Evolutionary conservation across 2,797 vertebrate genomes (phyloP).

Genomic region (Calcarius lapponicus): DNA sequence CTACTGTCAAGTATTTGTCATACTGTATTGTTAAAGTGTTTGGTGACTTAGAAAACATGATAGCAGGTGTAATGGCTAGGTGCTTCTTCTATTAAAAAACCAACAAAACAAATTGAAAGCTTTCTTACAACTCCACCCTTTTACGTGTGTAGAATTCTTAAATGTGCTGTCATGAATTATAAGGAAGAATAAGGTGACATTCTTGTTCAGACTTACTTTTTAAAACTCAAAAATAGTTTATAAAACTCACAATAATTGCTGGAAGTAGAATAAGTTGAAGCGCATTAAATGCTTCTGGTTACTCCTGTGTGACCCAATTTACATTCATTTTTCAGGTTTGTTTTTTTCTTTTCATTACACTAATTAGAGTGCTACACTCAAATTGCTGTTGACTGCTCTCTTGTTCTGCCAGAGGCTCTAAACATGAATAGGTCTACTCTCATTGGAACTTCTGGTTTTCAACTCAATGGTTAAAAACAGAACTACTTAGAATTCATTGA

Average conservation of each 20-base stretch:
- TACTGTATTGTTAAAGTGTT: background rate
- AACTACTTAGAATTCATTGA: background rate
- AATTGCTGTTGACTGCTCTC: conserved; percentile 21
- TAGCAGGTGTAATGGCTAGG: background rate
- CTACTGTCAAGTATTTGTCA: background rate
- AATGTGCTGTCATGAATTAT: background rate
- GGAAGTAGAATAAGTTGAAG: background rate
- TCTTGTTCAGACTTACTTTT: background rate
- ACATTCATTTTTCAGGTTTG: conserved; percentile 27
- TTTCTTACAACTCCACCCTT: background rate
- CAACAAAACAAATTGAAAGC: background rate
- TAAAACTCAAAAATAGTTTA: background rate
- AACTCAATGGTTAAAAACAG: background rate
- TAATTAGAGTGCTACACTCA: conserved; percentile 47
- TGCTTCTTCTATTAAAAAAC: background rate
- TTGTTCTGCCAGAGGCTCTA: conserved; percentile 18
- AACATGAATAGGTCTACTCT: background rate
- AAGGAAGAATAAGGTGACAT: background rate
- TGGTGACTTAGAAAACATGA: background rate
- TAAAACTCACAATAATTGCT: conserved; percentile 5
- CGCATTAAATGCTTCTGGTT: conserved; percentile 34
- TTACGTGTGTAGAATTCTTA: background rate
- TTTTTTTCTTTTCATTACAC: conserved; percentile 26
- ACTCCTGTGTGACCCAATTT: conserved; percentile 35
- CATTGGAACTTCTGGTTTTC: background rate